phyloP scores from a whole-genome alignment of 1,140 invertebrate genomes.

The Drosophila sucinea region DNA sequence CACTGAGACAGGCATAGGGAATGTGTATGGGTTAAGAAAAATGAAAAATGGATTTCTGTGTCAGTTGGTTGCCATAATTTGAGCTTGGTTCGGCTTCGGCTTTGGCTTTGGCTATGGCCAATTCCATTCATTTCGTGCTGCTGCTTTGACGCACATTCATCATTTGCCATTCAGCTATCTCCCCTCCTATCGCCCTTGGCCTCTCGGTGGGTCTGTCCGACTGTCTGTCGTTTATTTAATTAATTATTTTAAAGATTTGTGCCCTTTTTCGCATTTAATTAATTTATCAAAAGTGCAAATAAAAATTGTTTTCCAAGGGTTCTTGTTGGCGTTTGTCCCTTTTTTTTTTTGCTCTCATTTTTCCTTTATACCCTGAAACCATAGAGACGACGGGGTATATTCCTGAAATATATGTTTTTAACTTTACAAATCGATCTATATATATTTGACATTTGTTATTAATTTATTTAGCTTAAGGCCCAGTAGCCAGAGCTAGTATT shows the following conservation, averaged over 20 bases:
- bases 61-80: conserved; percentile 81
- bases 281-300: conserved; percentile 81
- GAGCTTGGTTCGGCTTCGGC: conserved; percentile 47
- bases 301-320: conserved; percentile 59
- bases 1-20: neutral
- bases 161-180: conserved; percentile 68
- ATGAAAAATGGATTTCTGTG: conserved; percentile 82
- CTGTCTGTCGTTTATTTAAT: conserved; percentile 73
- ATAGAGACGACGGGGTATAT: neutral
- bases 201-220: conserved; percentile 43
- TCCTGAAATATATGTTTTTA: no score
- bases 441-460: no score
- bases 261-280: conserved; percentile 72
- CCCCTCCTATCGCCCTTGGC: conserved; percentile 27
- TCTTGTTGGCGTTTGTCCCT: conserved; percentile 27
- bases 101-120: conserved; percentile 30
- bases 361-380: neutral
- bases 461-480: no score
- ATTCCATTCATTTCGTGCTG: conserved; percentile 38
- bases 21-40: conserved; percentile 44
- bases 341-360: conserved; percentile 1
- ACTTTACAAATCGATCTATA: no score
- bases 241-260: conserved; percentile 80
- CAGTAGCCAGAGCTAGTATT: no score
- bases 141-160: conserved; percentile 75